phyloP scores from a whole-genome alignment of 2,113 vertebrate genomes.

The Cyphomyrus discorhynchus region DNA sequence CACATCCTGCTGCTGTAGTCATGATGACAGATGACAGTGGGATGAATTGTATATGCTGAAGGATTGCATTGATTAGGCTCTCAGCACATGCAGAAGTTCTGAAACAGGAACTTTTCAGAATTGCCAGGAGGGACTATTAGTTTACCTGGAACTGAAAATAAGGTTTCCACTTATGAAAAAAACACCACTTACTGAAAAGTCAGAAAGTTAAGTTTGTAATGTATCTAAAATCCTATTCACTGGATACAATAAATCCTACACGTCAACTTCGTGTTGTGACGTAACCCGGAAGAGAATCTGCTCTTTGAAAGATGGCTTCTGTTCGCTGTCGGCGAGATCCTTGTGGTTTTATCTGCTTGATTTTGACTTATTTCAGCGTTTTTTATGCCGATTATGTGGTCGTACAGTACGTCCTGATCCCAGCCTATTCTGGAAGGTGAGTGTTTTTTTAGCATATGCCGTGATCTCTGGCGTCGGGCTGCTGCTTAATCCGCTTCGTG shows the following conservation, averaged over 20 bases:
- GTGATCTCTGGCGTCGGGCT: background rate
- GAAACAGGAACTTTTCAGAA: background rate
- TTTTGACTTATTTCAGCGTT: constrained; percentile 70
- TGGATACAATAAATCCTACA: background rate
- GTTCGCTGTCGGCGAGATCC: constrained; percentile 58
- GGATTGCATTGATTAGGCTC: background rate
- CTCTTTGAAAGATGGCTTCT: constrained; percentile 56
- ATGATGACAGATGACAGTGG: background rate
- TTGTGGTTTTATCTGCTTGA: constrained; percentile 63
- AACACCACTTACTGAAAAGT: background rate
- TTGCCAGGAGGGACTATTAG: background rate
- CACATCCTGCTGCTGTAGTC: background rate
- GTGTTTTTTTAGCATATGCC: constrained; percentile 13
- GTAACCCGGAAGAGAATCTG: constrained; percentile 51
- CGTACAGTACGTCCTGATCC: constrained; percentile 64
- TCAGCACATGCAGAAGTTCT: background rate
- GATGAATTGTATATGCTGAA: background rate
- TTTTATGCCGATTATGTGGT: constrained; percentile 74
- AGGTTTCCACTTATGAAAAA: background rate
- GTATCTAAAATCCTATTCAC: background rate
- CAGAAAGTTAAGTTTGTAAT: background rate
- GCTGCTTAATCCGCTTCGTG: background rate
- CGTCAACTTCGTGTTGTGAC: constrained; percentile 35
- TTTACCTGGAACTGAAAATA: background rate
- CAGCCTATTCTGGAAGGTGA: constrained; percentile 63